These are phyloP conservation scores for Mylabris sibirica DNA, from an alignment of 2,888 invertebrate species.

Conservation along the genomic window DNA sequence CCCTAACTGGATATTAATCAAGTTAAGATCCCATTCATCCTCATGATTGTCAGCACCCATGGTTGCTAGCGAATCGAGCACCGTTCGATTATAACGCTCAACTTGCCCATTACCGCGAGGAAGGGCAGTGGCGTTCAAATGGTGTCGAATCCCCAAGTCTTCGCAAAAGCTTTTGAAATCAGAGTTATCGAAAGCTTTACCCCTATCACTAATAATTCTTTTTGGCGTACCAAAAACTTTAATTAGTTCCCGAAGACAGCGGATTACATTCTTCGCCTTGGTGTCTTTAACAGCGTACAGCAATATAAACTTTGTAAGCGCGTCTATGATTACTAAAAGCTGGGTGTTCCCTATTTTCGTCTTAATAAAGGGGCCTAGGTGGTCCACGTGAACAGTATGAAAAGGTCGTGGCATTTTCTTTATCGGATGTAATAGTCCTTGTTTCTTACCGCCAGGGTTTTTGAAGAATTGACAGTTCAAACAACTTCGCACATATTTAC, in stretches of 20 bases:
- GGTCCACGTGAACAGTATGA: conserved; percentile 35
- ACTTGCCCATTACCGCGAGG: conserved; percentile 28
- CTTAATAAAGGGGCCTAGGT: conserved; percentile 35
- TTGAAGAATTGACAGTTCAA: conserved; percentile 33
- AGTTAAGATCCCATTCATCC: conserved; percentile 24
- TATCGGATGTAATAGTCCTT: conserved; percentile 34
- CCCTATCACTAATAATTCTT: conserved; percentile 39
- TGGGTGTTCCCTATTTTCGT: conserved; percentile 25
- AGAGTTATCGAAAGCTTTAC: conserved; percentile 22
- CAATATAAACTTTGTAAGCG: conserved; percentile 31
- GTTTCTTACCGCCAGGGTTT: conserved; percentile 30
- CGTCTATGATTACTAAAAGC: conserved; percentile 30
- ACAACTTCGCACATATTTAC: conserved; percentile 34
- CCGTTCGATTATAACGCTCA: conserved; percentile 23
- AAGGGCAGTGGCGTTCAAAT: conserved; percentile 32
- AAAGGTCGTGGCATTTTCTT: conserved; percentile 31
- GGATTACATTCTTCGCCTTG: conserved; percentile 24
- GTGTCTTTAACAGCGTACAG: conserved; percentile 29
- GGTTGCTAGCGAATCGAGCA: conserved; percentile 21
- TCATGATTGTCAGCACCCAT: conserved; percentile 21
- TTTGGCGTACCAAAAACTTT: conserved; percentile 35
- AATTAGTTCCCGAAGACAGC: conserved; percentile 33
- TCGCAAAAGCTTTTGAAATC: not conserved
- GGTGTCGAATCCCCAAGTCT: conserved; percentile 23
- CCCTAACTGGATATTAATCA: conserved; percentile 26